These are phyloP conservation scores for Temnothorax rugatulus DNA, from an alignment of 2,888 invertebrate species.

Conservation along the genomic window DNA sequence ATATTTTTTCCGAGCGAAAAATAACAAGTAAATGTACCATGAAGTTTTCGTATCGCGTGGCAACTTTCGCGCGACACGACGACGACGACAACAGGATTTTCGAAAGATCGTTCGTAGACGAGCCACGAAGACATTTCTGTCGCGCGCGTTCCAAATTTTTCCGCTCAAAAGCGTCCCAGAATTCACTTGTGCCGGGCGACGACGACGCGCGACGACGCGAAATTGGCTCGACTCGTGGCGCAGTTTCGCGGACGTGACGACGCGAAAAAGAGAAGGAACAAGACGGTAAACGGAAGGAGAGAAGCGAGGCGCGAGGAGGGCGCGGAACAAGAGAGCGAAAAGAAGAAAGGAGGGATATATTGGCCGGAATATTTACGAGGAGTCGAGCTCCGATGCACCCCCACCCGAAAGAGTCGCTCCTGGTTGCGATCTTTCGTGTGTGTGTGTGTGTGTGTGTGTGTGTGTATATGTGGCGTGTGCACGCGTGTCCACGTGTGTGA, in stretches of 20 bases:
- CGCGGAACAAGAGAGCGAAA: conserved; percentile 42
- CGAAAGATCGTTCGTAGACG: conserved; percentile 7
- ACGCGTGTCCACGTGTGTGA: conserved; percentile 58
- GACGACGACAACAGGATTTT: conserved; percentile 26
- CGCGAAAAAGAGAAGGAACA: conserved; percentile 41
- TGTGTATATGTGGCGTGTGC: neutral
- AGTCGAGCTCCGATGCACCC: conserved; percentile 50
- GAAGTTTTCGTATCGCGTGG: conserved; percentile 11
- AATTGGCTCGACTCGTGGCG: conserved; percentile 57
- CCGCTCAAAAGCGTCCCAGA: conserved; percentile 48
- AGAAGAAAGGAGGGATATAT: conserved; percentile 53
- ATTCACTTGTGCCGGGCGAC: conserved; percentile 45
- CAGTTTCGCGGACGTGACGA: conserved; percentile 61
- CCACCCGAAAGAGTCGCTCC: conserved; percentile 38
- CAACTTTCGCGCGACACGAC: neutral
- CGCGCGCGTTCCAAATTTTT: conserved; percentile 49
- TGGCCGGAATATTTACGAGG: conserved; percentile 68
- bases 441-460: neutral
- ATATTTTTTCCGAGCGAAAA: neutral
- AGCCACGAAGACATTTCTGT: conserved; percentile 25
- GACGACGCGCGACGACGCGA: conserved; percentile 52
- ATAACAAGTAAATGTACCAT: conserved; percentile 4
- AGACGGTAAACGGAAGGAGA: conserved; percentile 45
- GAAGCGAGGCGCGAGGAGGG: conserved; percentile 18
- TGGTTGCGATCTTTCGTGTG: neutral